Conservation (phyloP, 30 jellyfish, hydroid and myxozoan genomes). For the Turritopsis rubra region DNA sequence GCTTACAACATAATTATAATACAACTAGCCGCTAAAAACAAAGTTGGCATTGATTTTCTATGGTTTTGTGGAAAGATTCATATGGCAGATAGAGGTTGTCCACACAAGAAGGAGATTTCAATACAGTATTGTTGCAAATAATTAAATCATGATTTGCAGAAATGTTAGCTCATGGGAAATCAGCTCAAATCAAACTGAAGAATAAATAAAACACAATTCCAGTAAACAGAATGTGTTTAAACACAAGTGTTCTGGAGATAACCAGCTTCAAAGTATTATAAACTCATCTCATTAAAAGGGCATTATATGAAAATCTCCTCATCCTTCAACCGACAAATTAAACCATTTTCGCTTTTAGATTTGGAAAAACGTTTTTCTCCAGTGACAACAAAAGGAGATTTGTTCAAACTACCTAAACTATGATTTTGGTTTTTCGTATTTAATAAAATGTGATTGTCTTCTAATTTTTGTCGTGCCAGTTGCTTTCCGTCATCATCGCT, state of each 20-base stretch:
- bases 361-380: neutral
- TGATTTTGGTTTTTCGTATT: neutral
- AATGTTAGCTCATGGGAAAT: too few relatives aligned
- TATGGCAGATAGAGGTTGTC: too few relatives aligned
- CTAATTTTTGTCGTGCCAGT: neutral
- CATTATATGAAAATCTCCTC: neutral
- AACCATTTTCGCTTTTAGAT: constrained; percentile 3
- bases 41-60: neutral
- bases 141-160: too few relatives aligned
- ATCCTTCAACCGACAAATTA: neutral
- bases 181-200: neutral
- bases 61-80: too few relatives aligned
- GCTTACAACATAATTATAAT: neutral
- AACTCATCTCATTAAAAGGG: neutral
- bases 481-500: constrained; percentile 1
- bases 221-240: neutral
- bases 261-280: neutral
- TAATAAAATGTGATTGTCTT: neutral
- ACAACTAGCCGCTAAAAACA: neutral
- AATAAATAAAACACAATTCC: neutral
- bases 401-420: neutral
- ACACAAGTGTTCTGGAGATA: neutral
- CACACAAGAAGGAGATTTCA: too few relatives aligned
- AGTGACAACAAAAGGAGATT: neutral
- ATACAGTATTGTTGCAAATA: too few relatives aligned